phyloP scores from a whole-genome alignment of 2,113 vertebrate genomes.

The Eulemur rufifrons region DNA sequence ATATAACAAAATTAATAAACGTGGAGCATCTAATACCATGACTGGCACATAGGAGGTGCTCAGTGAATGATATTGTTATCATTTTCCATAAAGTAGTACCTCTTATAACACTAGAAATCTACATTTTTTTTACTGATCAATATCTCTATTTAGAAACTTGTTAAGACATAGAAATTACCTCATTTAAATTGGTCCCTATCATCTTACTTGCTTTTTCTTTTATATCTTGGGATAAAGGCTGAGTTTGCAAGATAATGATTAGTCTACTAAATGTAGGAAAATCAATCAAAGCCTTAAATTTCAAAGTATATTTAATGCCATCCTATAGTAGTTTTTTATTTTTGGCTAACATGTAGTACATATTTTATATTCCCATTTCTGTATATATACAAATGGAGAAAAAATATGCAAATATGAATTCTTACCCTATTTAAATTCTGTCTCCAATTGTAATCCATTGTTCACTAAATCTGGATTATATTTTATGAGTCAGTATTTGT shows the following conservation, averaged over 20 bases:
- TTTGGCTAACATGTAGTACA: background rate
- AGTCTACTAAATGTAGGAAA: constrained; percentile 11
- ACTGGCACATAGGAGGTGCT: background rate
- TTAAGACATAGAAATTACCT: constrained; percentile 4
- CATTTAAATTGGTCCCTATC: background rate
- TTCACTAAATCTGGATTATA: constrained; percentile 4
- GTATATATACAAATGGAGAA: background rate
- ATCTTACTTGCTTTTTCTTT: constrained; percentile 31
- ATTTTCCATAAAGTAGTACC: background rate
- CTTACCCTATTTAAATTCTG: background rate
- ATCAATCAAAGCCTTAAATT: background rate
- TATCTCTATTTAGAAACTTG: constrained; percentile 32
- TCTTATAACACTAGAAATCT: background rate
- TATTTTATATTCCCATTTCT: background rate
- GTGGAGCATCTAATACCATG: background rate
- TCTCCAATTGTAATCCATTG: background rate
- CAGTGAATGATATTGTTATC: background rate
- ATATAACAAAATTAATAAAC: background rate
- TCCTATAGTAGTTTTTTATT: background rate
- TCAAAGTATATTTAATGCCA: background rate
- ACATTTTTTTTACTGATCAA: background rate
- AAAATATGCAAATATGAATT: constrained; percentile 11
- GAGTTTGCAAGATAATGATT: constrained; percentile 1
- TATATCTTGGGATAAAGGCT: background rate
- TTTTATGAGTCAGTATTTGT: constrained; percentile 27